Base-by-base conservation (phyloP, 2,113 vertebrate genomes). In the Muscicapa adusta region DNA sequence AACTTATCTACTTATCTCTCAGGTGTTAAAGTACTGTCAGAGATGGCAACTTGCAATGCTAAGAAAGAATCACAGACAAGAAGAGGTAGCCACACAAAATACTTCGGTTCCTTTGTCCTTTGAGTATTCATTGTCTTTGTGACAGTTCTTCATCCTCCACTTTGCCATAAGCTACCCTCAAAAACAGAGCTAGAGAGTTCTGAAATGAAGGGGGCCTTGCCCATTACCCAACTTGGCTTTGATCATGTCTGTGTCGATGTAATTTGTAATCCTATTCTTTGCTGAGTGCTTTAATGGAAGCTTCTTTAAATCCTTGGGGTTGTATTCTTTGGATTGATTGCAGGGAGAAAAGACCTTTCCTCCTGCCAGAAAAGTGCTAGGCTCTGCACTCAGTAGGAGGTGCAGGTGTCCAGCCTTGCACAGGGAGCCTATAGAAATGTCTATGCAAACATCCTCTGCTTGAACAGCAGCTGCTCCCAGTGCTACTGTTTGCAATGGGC, bases 371-470 rank as follows among this genome's bases (percentile, higher is more conserved):
- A 11, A 60, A 23, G 7, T 13, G 9, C 33, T 62, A 48, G 47
- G n/a, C 48, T 45, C 3, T 31, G 9, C 12, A 7, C 53, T 88
- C 40, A 34, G 33, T 1, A 14, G 23, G 36, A 10, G 45, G 17
- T 0, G 0, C 48, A 13, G 0, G 0, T 53, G 29, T 31, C 76
- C 66, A 34, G 42, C 9, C 20, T 34, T 72, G 77, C 51, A 12
- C 3, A 2, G 13, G 3, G 47, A 68, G 36, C 7, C 12, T 43
- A 13, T 14, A 24, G 68, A 61, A 43, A 18, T 61, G 25, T 43
- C 74, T 70, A 6, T 54, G 47, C 56, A 81, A 73, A 48, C 24
- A n/a, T 4, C 20, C 18, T 72, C 42, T 70, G 28, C 50, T 36
- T 65, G 40, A 1, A 15, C 60, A 61, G 36, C 36, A 54, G n/a